These are phyloP conservation scores for Drosophila sordidapex DNA, from an alignment of 2,888 invertebrate genomes.

Conservation along the genomic window DNA sequence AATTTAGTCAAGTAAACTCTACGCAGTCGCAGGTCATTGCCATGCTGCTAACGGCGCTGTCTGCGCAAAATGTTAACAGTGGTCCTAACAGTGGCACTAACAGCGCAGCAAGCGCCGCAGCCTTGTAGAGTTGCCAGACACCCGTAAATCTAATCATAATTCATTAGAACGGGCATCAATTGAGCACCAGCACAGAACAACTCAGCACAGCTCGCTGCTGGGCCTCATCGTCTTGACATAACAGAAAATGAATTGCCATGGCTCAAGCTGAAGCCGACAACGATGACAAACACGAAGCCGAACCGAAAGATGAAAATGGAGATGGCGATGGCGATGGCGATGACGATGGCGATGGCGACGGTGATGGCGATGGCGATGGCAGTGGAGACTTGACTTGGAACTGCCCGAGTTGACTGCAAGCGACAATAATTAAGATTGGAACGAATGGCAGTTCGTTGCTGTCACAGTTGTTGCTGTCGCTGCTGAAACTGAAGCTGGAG, in stretches of 20 bases:
- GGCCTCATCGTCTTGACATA: conserved; percentile 53
- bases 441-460: conserved; percentile 48
- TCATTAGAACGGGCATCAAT: conserved; percentile 72
- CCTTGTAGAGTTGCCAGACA: conserved; percentile 56
- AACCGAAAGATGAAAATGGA: conserved; percentile 21
- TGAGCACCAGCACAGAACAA: conserved; percentile 46
- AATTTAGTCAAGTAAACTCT: conserved; percentile 73
- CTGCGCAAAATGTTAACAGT: conserved; percentile 38
- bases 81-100: conserved; percentile 44
- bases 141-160: conserved; percentile 67
- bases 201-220: conserved; percentile 37
- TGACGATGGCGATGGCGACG: background rate
- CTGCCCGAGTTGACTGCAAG: conserved; percentile 37
- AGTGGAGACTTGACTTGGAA: conserved; percentile 43
- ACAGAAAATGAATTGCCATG: conserved; percentile 63
- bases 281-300: conserved; percentile 5
- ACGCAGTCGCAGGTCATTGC: conserved; percentile 76
- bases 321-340: background rate
- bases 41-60: conserved; percentile 68
- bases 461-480: conserved; percentile 6
- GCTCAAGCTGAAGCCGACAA: conserved; percentile 10
- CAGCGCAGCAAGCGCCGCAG: conserved; percentile 37
- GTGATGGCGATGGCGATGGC: conserved; percentile 7
- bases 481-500: conserved; percentile 26
- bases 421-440: conserved; percentile 79